Evolutionary conservation across 2,113 vertebrate genomes (phyloP), one percentile per base, ranked within the genome.

Genomic region (Callipepla squamata): DNA sequence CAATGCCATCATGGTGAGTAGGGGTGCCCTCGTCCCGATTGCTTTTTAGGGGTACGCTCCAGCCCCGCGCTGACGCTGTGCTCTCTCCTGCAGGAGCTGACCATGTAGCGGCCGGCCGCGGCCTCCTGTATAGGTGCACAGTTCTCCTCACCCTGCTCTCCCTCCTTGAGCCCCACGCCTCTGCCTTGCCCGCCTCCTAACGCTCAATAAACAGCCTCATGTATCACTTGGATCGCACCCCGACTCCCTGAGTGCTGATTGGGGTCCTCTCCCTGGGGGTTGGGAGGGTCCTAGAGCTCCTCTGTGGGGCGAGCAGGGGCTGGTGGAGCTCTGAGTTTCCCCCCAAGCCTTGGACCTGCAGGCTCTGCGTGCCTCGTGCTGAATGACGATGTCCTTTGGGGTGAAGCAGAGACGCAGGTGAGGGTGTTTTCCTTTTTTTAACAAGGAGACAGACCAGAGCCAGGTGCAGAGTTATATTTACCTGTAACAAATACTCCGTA

Each of bases 1-100:
- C 96, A 99, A 99, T 6, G 99, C 99, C 96, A 99, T 99, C 95
- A 99, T 99, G 99, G 99, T 99, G 94, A 99, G 98, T n/a, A 76
- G 2, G 16, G 40, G 19, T 21, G 26, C 4, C 36, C 61, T 26
- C 61, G 28, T 19, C 16, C 36, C 8, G 11, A 13, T 4, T n/a
- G 6, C 40, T n/a, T 20, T 58, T 13, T 20, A 32, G 55, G 17
- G 55, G 32, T 57, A 32, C 17, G 19, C 28, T 6, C 26, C 51
- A 30, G 51, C 51, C 51, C 51, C 30, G 51, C 17, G 11, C 70
- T 53, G 25, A 89, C 18, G 6, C 61, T 53, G n/a, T 4, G 10
- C 75, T 88, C 68, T 83, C 53, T 86, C 80, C 83, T 11, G 0
- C 96, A 98, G 98, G 98, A 98, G 66, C 96, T 98, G 96, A 98